These are phyloP conservation scores for Acanthococcus lagerstroemiae DNA, from an alignment of 2,888 invertebrate genomes.

Conservation along the genomic window DNA sequence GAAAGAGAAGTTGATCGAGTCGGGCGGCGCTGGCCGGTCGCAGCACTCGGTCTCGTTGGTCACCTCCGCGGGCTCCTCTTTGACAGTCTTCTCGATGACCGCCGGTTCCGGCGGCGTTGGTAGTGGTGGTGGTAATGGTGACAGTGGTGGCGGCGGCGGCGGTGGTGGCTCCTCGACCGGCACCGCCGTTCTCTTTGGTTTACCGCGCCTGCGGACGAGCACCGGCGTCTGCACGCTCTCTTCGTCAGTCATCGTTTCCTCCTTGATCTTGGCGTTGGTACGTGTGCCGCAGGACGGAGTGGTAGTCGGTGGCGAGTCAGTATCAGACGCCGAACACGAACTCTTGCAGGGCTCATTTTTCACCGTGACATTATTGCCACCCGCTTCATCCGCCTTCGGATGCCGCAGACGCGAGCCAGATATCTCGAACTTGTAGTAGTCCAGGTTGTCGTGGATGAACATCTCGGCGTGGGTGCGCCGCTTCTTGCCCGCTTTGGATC, in stretches of 20 bases:
- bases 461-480: slow-evolving; percentile 50
- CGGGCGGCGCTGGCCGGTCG: neutral
- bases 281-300: neutral
- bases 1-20: slow-evolving; percentile 34
- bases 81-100: neutral
- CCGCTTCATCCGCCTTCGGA: slow-evolving; percentile 39
- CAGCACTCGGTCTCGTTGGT: neutral
- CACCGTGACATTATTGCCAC: neutral
- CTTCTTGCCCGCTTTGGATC: slow-evolving; percentile 38
- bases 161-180: neutral
- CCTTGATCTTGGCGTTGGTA: neutral
- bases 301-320: neutral
- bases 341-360: slow-evolving; percentile 11
- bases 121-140: neutral
- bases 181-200: neutral
- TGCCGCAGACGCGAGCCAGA: slow-evolving; percentile 44
- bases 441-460: slow-evolving; percentile 49
- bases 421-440: slow-evolving; percentile 49
- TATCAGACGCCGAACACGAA: neutral
- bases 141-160: neutral
- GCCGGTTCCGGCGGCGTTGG: neutral
- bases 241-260: slow-evolving; percentile 3
- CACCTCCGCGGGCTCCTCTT: neutral
- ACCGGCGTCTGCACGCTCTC: neutral
- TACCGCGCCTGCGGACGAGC: neutral